phyloP scores from a whole-genome alignment of 37 sponge, comb jelly and placozoan species.

The Theonella swinhoei region DNA sequence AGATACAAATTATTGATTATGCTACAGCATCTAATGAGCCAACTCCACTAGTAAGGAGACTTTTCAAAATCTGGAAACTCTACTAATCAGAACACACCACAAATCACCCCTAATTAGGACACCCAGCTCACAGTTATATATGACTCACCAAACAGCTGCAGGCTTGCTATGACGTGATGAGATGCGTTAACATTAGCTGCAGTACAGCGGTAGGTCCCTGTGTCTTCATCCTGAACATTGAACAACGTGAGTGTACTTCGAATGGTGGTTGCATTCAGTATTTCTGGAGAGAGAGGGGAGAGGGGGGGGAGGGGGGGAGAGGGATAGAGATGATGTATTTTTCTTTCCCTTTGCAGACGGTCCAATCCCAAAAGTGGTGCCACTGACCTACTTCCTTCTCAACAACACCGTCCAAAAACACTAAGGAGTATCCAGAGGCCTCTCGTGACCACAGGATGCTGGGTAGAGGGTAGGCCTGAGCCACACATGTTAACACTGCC shows the following conservation, averaged over 20 bases:
- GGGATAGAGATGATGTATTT: no score
- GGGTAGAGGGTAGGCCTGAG: neutral
- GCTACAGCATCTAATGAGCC: no score
- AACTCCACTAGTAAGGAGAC: no score
- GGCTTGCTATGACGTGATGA: neutral
- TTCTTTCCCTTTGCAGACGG: no score
- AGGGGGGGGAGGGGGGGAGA: neutral
- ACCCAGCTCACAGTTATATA: no score
- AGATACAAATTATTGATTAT: no score
- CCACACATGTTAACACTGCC: neutral
- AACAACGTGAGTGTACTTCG: neutral
- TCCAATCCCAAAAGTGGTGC: neutral
- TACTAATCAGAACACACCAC: no score
- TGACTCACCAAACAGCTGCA: slow-evolving; percentile 6
- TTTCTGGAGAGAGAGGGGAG: neutral
- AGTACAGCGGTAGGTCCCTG: slow-evolving; percentile 12
- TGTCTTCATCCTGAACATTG: neutral
- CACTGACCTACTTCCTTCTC: neutral
- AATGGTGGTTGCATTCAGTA: neutral
- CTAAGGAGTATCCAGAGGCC: neutral
- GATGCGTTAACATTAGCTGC: neutral
- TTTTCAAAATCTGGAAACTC: no score
- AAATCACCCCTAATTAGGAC: no score
- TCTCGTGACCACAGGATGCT: neutral
- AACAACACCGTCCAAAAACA: neutral